These are phyloP conservation scores for Monopis laevigella DNA, from an alignment of 2,888 invertebrate species.

Conservation along the genomic window DNA sequence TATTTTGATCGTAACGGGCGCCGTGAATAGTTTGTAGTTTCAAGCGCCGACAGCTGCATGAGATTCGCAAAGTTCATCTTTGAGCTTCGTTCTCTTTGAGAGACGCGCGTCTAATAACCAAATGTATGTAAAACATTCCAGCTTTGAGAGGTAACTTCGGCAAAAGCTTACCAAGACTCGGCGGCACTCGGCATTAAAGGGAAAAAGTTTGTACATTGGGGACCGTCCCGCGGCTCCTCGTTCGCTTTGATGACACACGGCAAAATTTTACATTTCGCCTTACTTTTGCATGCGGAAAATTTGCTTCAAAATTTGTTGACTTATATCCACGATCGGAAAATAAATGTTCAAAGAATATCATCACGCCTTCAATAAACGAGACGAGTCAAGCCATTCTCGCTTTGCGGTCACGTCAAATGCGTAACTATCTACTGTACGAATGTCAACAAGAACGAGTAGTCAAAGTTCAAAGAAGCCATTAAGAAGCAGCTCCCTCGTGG, in stretches of 20 bases:
- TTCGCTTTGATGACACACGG: constrained; percentile 52
- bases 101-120: constrained; percentile 36
- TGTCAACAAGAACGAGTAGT: constrained; percentile 39
- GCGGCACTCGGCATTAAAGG: constrained; percentile 45
- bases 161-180: constrained; percentile 53
- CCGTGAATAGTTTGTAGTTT: background rate
- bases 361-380: background rate
- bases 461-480: constrained; percentile 54
- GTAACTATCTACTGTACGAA: constrained; percentile 32
- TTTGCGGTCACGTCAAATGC: constrained; percentile 38
- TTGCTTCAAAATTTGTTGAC: too few species aligned
- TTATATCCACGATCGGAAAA: too few species aligned
- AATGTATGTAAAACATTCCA: constrained; percentile 51
- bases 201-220: constrained; percentile 62
- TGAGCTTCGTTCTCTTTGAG: constrained; percentile 21
- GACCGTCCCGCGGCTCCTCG: constrained; percentile 43
- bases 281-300: too few species aligned
- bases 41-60: too few species aligned
- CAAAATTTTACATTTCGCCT: constrained; percentile 48
- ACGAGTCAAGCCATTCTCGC: constrained; percentile 25
- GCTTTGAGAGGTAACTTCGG: constrained; percentile 54
- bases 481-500: constrained; percentile 30
- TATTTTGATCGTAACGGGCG: background rate
- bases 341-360: too few species aligned
- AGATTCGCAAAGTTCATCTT: constrained; percentile 29